These are phyloP conservation scores for Rhipidura dahli DNA, from an alignment of 2,113 vertebrate genomes.

Conservation along the genomic window DNA sequence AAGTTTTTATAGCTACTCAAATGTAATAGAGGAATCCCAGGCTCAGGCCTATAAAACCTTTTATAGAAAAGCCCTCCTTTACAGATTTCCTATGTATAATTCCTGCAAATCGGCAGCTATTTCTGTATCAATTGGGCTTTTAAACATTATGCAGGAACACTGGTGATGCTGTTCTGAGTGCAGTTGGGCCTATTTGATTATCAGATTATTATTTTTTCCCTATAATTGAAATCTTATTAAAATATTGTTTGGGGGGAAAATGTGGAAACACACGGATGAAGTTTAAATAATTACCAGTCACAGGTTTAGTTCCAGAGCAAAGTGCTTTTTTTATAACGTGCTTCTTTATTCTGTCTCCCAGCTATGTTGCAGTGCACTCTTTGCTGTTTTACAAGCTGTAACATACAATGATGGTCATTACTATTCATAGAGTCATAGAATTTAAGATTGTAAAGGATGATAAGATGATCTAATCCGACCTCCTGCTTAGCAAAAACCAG, in stretches of 20 bases:
- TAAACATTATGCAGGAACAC: not conserved
- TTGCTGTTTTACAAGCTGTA: slow-evolving; percentile 45
- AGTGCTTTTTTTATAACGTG: not conserved
- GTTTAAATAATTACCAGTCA: slow-evolving; percentile 25
- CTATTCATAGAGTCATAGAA: slow-evolving; percentile 63
- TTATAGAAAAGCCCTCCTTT: not conserved
- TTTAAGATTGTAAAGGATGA: slow-evolving; percentile 37
- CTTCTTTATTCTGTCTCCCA: slow-evolving; percentile 25
- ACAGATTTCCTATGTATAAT: not conserved
- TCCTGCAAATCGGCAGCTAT: not conserved
- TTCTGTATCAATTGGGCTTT: not conserved
- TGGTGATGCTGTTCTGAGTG: not conserved
- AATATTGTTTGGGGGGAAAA: not conserved
- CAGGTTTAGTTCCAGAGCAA: not conserved
- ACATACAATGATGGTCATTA: slow-evolving; percentile 8
- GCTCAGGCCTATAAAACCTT: slow-evolving; percentile 1
- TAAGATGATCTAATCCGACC: slow-evolving; percentile 43
- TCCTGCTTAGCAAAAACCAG: slow-evolving; percentile 34
- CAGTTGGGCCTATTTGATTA: not conserved
- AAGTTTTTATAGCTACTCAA: slow-evolving; percentile 54
- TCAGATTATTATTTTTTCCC: not conserved
- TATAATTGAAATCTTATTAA: not conserved
- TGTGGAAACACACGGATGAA: not conserved
- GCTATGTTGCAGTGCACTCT: not conserved
- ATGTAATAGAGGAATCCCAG: slow-evolving; percentile 41